Base-by-base conservation (phyloP, 2,888 invertebrate genomes). In the Melolontha melolontha region DNA sequence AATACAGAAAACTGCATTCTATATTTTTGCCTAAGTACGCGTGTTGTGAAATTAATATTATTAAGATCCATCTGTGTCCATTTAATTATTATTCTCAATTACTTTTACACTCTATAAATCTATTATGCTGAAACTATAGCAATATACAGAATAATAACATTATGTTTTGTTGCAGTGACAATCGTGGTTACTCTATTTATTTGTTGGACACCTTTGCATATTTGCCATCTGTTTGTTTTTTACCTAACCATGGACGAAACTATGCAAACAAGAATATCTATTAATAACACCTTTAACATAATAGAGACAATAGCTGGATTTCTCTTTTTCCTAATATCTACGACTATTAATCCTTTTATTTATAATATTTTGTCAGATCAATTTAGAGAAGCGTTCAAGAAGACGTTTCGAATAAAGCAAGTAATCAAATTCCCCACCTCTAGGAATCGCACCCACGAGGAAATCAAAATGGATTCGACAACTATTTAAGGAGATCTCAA, bases 301-400 rank as follows among this genome's bases (percentile, higher is more conserved):
- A 11, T n/a, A 5, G 44, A 44, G 44, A 5, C 44, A 6, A 12
- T 6, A 7, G 7, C 12, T 1, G n/a, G n/a, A 11, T 34, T 29
- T 11, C 12, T 52, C 6, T 52, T 52, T 17, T 52, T 29, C 29
- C n/a, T 5, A 1, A n/a, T 52, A 4, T 52, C 51, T 0, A 34
- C 96, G 10, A 94, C 94, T 77, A 91, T 96, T 79, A 97, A 97
- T 82, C 96, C 97, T 0, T 88, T 96, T 71, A 87, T 96, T 41
- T 96, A 97, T 84, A 94, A 96, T 82, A 92, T 95, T 63, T 95
- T 97, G 95, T 96, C 95, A 7, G 90, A 94, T 81, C 95, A 96
- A 82, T 97, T 96, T 80, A 87, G 95, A 50, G 92, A 92, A 73
- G 96, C 96, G 50, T 96, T 96, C 83, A 93, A 92, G 90, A 2